phyloP scores from a whole-genome alignment of 2,113 vertebrate genomes.

The Emydura subglobosa region DNA sequence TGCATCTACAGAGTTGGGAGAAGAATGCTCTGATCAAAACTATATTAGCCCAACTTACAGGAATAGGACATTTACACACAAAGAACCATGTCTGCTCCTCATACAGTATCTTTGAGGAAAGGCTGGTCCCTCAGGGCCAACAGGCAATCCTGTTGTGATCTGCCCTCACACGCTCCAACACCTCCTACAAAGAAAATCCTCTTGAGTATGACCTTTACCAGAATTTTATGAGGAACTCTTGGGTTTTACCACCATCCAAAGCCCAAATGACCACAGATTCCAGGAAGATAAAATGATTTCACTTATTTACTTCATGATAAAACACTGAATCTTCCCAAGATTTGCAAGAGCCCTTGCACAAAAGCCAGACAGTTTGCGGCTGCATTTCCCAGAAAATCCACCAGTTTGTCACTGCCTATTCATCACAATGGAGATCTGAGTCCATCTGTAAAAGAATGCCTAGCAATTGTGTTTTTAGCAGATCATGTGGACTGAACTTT shows the following conservation, averaged over 20 bases:
- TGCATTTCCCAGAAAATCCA: conserved; percentile 78
- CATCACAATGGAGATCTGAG: conserved; percentile 56
- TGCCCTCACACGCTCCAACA: not conserved
- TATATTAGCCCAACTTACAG: fast-evolving
- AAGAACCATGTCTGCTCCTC: fast-evolving
- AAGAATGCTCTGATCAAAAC: not conserved
- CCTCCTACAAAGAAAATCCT: not conserved
- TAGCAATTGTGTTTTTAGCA: conserved; percentile 9
- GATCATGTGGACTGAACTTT: not conserved
- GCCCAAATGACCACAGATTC: conserved; percentile 68
- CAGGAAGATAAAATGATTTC: conserved; percentile 84
- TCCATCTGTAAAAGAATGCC: conserved; percentile 63
- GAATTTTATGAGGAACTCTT: not conserved
- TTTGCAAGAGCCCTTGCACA: conserved; percentile 45
- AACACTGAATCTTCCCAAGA: conserved; percentile 64
- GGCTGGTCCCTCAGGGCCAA: fast-evolving
- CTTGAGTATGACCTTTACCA: conserved; percentile 6
- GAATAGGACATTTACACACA: fast-evolving
- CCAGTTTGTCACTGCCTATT: conserved; percentile 41
- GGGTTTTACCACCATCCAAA: conserved; percentile 56
- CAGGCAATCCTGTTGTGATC: not conserved
- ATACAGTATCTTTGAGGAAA: not conserved
- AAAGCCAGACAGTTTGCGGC: conserved; percentile 60
- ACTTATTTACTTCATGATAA: conserved; percentile 69
- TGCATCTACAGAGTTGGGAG: not conserved